Conservation (phyloP, 2,888 invertebrate species). For the Pyralis farinalis region DNA sequence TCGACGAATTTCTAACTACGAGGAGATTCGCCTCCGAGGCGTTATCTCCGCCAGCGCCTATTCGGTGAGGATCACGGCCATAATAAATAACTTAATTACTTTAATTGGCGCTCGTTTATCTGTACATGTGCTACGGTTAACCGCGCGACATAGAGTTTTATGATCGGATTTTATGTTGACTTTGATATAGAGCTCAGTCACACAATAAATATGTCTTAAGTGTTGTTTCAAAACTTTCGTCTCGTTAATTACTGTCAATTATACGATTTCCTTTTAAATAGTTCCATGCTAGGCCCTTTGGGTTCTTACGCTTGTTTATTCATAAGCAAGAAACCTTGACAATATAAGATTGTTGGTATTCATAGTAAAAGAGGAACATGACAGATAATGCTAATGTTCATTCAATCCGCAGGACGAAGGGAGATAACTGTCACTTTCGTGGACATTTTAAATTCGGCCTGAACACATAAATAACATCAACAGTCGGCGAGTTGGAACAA, state of each 20-base stretch:
- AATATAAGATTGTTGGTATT: neutral
- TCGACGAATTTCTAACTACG: conserved; percentile 15
- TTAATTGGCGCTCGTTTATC: conserved; percentile 51
- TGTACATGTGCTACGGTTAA: conserved; percentile 42
- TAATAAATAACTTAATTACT: conserved; percentile 55
- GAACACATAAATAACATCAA: conserved; percentile 62
- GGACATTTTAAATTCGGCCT: conserved; percentile 35
- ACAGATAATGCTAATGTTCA: conserved; percentile 28
- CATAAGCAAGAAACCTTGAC: neutral
- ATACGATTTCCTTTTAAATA: conserved; percentile 10
- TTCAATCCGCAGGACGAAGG: conserved; percentile 27
- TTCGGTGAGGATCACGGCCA: conserved; percentile 23
- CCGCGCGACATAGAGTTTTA: conserved; percentile 32
- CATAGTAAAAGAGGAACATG: conserved; percentile 9
- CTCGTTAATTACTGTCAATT: conserved; percentile 25
- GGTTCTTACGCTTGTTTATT: neutral
- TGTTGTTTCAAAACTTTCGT: conserved; percentile 25
- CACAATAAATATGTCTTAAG: conserved; percentile 16
- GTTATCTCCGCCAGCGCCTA: conserved; percentile 21
- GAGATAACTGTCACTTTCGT: conserved; percentile 43
- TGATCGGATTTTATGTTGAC: conserved; percentile 31
- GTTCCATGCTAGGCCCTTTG: neutral
- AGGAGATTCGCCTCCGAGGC: conserved; percentile 8
- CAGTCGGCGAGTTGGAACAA: conserved; percentile 49
- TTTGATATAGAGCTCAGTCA: conserved; percentile 14